phyloP scores from a whole-genome alignment of 2,113 vertebrate genomes.

The Notarius lentiginosus region DNA sequence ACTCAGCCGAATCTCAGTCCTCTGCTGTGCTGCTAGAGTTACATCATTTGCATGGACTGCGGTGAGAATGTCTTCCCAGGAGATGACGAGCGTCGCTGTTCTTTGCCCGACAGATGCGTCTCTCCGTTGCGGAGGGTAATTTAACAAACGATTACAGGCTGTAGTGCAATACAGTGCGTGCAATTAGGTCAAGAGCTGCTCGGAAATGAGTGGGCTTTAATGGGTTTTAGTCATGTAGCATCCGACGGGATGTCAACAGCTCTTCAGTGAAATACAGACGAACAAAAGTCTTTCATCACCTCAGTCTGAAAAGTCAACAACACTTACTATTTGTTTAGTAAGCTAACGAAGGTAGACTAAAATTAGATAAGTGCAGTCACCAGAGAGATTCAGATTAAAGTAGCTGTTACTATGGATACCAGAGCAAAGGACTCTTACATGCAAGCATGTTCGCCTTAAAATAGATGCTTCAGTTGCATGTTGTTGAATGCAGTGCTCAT shows the following conservation, averaged over 20 bases:
- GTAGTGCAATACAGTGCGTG: constrained; percentile 20
- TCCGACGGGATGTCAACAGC: constrained; percentile 4
- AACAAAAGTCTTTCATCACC: background rate
- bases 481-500: background rate
- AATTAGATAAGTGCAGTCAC: background rate
- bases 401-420: background rate
- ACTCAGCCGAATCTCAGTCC: constrained; percentile 30
- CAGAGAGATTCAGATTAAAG: background rate
- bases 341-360: background rate
- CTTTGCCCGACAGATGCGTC: constrained; percentile 47
- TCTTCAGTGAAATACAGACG: background rate
- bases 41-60: constrained; percentile 28
- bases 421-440: background rate
- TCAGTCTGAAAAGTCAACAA: background rate
- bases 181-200: constrained; percentile 59
- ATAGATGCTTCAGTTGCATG: constrained; percentile 9
- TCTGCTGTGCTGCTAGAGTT: constrained; percentile 39
- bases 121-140: constrained; percentile 53
- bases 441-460: background rate
- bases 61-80: constrained; percentile 49
- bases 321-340: background rate
- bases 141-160: constrained; percentile 60
- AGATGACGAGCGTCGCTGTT: constrained; percentile 57
- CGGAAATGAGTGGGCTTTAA: constrained; percentile 13
- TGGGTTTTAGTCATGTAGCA: constrained; percentile 28